Evolutionary conservation across 1,140 invertebrate genomes (phyloP), one percentile per base, ranked within the genome.

Genomic region (Zaprionus camerounensis): DNA sequence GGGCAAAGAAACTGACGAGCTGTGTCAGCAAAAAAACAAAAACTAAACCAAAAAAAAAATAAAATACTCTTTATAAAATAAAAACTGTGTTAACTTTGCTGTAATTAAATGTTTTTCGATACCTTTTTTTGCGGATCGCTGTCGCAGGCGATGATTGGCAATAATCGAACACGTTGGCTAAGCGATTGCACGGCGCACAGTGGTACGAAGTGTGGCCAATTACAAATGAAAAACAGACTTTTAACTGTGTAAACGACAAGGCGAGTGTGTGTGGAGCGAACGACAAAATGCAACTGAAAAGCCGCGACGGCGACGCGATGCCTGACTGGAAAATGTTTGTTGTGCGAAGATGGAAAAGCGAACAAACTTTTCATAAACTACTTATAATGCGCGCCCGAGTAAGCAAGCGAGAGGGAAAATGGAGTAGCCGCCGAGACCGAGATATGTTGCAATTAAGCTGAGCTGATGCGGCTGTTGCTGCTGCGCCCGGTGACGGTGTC

Each of bases 271-370:
- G 81, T 78, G 81, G 69, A 66, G 76, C 78, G 78, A 92, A 65
- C 80, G 81, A 90, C 91, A 79, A 90, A 92, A 70, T 92, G 87
- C 91, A 92, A 92, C 91, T 92, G 84, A 92, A 81, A 71, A 72
- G 78, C 63, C 61, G 49, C 63, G 58, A 12, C 36, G 58, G 15
- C 36, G 65, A 46, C 69, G 77, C 71, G 80, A 31, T 64, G 62
- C 51, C 71, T 46, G 72, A 76, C 58, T 86, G 83, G 79, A 81
- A 85, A 85, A 80, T 72, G 82, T 81, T 85, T 85, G 82, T 81
- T 85, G n/a, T 46, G 41, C 41, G 63, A 71, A 80, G 56, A 71
- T 71, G 77, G 65, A 78, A 78, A 73, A 51, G 46, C 46, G 46
- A 20, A 51, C 46, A 51, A 24, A 73, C 28, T 65, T 72, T 75